Conservation (phyloP, 1,140 invertebrate genomes). For the Drosophila willistoni region DNA sequence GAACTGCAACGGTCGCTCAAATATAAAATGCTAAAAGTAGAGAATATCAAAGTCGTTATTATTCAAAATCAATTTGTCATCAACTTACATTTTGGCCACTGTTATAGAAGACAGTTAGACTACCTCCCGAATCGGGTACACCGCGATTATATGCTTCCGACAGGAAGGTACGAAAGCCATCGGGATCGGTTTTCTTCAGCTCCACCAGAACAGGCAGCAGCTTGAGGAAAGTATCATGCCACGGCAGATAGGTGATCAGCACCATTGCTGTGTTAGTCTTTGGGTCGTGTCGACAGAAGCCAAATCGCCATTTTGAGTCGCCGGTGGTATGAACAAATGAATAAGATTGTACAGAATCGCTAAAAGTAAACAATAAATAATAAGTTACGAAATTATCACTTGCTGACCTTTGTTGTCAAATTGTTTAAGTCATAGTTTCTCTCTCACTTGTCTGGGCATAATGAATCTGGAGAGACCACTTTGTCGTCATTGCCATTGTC, state of each 20-base stretch:
- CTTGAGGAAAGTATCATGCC: slow-evolving; percentile 98
- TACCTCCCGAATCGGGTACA: slow-evolving; percentile 85
- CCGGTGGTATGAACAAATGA: slow-evolving; percentile 97
- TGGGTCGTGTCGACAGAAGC: slow-evolving; percentile 96
- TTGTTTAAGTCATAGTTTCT: not conserved
- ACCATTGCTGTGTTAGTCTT: slow-evolving; percentile 91
- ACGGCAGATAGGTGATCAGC: slow-evolving; percentile 93
- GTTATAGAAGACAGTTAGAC: slow-evolving; percentile 85
- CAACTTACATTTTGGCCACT: slow-evolving; percentile 84
- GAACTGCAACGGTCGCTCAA: slow-evolving; percentile 90
- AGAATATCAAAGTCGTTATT: slow-evolving; percentile 26
- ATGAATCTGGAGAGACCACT: slow-evolving; percentile 37
- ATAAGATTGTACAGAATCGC: slow-evolving; percentile 84
- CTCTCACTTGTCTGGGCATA: slow-evolving; percentile 18
- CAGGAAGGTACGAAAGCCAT: slow-evolving; percentile 86
- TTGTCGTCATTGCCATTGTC: slow-evolving; percentile 16
- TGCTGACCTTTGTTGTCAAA: not conserved
- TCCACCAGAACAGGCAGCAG: slow-evolving; percentile 83
- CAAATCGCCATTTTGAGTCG: slow-evolving; percentile 98
- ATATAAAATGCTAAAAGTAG: slow-evolving; percentile 88
- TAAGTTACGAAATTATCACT: not conserved
- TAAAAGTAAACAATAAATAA: slow-evolving; percentile 19
- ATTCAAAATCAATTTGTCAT: not conserved
- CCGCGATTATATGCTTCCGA: slow-evolving; percentile 87
- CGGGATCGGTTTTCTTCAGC: slow-evolving; percentile 63